phyloP scores from a whole-genome alignment of 2,113 vertebrate genomes.

The Larimichthys polyactis region DNA sequence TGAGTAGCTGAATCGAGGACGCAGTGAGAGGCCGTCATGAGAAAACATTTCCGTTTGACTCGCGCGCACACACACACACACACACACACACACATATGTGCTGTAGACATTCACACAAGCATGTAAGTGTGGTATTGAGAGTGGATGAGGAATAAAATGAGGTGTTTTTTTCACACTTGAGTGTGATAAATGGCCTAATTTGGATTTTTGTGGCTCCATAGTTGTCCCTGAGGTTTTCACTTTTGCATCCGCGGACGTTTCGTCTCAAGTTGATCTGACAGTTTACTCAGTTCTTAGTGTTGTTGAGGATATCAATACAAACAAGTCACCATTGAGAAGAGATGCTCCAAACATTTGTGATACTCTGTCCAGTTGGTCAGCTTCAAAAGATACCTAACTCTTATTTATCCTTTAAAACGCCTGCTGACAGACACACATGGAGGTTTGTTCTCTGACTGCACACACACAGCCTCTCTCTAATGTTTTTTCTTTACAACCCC shows the following conservation, averaged over 20 bases:
- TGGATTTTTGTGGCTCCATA: background rate
- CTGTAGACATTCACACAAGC: background rate
- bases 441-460: background rate
- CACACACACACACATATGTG: background rate
- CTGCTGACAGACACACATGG: conserved; percentile 4
- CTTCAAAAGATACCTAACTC: background rate
- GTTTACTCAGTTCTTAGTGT: background rate
- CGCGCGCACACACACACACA: background rate
- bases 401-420: conserved; percentile 10
- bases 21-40: conserved; percentile 12
- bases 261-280: conserved; percentile 8
- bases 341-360: background rate
- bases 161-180: background rate
- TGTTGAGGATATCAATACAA: background rate
- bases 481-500: background rate
- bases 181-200: background rate
- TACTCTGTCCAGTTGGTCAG: background rate
- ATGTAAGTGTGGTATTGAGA: background rate
- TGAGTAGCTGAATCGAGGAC: conserved; percentile 60
- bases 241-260: background rate
- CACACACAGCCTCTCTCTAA: background rate
- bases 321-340: background rate
- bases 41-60: conserved; percentile 11
- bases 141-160: background rate
- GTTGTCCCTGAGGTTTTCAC: conserved; percentile 5